A percentile compares a stretch with the other conserved stretches of the same genome.
Conservation (phyloP, 2,113 vertebrate species). For the Brienomyrus longianalis region DNA sequence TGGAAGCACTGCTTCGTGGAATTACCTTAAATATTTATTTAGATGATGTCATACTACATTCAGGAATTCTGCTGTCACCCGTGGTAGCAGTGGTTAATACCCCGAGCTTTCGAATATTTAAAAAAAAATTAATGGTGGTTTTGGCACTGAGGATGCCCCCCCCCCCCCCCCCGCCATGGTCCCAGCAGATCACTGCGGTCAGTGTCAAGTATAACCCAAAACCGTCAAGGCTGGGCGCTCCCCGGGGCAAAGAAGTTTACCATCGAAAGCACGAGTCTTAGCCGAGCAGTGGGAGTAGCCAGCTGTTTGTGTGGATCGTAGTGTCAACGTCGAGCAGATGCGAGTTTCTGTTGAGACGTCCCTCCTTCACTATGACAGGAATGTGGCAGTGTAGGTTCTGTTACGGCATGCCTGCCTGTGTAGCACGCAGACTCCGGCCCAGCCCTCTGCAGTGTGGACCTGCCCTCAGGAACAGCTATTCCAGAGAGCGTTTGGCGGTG, state of each 20-base stretch:
- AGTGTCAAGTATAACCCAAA: not conserved
- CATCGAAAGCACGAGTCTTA: not conserved
- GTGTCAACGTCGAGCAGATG: not conserved
- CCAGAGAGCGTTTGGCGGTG: not conserved
- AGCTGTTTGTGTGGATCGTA: not conserved
- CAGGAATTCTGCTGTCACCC: not conserved
- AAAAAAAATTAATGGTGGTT: not conserved
- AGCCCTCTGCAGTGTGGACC: not conserved
- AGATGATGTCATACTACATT: not conserved
- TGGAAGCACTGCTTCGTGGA: not conserved
- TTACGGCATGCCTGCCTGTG: conserved; percentile 44
- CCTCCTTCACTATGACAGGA: conserved; percentile 50
- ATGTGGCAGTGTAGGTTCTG: conserved; percentile 51
- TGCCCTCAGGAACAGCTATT: not conserved
- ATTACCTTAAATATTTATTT: not conserved
- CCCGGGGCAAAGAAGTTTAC: not conserved
- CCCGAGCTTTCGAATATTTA: not conserved
- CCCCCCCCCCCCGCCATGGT: not conserved
- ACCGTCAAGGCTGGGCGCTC: not conserved
- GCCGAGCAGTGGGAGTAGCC: not conserved
- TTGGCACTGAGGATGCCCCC: not conserved
- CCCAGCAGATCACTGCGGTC: not conserved
- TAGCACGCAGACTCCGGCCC: conserved; percentile 11
- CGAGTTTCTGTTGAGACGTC: not conserved
- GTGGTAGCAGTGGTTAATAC: not conserved